Conservation (phyloP, 2,888 invertebrate genomes). For the Pseudococcus viburni region DNA sequence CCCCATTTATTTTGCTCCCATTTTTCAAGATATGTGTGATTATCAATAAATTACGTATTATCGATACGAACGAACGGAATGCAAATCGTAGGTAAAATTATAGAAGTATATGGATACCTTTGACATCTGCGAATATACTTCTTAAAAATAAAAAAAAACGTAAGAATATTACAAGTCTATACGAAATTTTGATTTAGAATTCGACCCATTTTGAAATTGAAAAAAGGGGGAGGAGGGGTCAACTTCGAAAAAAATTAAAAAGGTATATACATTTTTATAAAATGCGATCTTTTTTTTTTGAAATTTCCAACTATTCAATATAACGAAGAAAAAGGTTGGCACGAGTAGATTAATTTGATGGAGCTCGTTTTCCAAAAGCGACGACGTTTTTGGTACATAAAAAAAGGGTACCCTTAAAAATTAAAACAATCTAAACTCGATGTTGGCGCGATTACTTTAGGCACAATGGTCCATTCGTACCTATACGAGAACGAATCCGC, state of each 20-base stretch:
- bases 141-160: no score
- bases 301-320: not conserved
- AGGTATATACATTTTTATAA: constrained; percentile 13
- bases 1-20: constrained; percentile 29
- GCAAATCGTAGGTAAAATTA: not conserved
- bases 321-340: not conserved
- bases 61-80: constrained; percentile 12
- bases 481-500: not conserved
- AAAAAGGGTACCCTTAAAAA: not conserved
- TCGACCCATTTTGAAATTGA: not conserved
- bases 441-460: not conserved
- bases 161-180: not conserved
- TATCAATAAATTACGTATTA: not conserved
- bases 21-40: constrained; percentile 28
- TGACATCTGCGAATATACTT: not conserved
- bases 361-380: not conserved
- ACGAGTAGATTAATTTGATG: not conserved
- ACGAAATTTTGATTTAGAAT: constrained; percentile 17
- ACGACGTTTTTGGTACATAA: not conserved
- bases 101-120: not conserved
- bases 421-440: not conserved
- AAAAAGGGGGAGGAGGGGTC: not conserved
- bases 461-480: no score
- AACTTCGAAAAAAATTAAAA: constrained; percentile 31
- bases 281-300: constrained; percentile 30